These are phyloP conservation scores for Diadophis punctatus DNA, from an alignment of 2,113 vertebrate species.

Conservation along the genomic window DNA sequence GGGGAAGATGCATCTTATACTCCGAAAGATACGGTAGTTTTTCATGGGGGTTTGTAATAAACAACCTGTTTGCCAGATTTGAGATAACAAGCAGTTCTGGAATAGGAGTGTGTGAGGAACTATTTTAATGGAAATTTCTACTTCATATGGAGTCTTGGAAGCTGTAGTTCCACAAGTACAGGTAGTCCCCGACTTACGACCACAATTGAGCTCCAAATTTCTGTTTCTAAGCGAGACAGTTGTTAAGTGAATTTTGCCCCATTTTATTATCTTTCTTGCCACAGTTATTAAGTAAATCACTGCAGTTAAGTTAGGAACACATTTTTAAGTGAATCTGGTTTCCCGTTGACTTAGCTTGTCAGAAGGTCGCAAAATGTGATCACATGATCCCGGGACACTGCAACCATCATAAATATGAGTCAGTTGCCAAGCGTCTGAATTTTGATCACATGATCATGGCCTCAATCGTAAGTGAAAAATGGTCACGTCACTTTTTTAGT, in stretches of 20 bases:
- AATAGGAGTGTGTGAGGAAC: neutral
- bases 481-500: neutral
- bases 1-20: no score
- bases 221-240: neutral
- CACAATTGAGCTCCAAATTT: neutral
- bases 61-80: neutral
- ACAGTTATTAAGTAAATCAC: neutral
- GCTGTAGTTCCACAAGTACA: neutral
- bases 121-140: neutral
- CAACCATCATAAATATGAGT: neutral
- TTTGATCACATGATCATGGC: neutral
- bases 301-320: no score
- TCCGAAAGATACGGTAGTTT: no score
- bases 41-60: neutral
- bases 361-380: neutral
- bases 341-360: neutral
- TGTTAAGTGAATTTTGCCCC: neutral
- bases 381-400: neutral
- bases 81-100: neutral
- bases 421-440: neutral
- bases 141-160: neutral
- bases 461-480: neutral
- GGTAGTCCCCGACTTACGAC: neutral
- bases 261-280: neutral
- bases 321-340: neutral